These are phyloP conservation scores for Chaetodon trifascialis DNA, from an alignment of 2,113 vertebrate genomes.

Conservation along the genomic window DNA sequence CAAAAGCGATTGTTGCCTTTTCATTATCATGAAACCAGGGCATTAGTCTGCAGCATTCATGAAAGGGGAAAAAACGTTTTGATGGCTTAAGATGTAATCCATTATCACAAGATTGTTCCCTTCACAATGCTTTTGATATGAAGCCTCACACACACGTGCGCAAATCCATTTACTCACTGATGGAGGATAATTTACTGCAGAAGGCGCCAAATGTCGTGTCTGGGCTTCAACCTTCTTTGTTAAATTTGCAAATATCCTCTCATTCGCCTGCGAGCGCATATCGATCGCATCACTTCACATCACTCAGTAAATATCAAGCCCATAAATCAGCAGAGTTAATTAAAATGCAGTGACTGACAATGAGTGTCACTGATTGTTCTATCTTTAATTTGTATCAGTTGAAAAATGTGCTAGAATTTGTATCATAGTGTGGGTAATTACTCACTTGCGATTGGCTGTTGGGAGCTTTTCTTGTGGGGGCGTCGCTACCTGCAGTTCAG, in stretches of 20 bases:
- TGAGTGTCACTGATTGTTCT: not conserved
- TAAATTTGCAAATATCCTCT: slow-evolving; percentile 11
- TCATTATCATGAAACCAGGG: slow-evolving; percentile 24
- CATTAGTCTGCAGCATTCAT: slow-evolving; percentile 12
- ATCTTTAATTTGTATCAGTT: not conserved
- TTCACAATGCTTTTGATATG: slow-evolving; percentile 22
- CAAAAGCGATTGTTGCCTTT: slow-evolving; percentile 16
- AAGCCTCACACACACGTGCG: slow-evolving; percentile 3
- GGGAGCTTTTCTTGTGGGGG: not conserved
- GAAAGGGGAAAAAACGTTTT: slow-evolving; percentile 6
- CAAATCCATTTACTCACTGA: slow-evolving; percentile 13
- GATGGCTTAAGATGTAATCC: slow-evolving; percentile 27
- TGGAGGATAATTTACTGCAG: slow-evolving; percentile 19
- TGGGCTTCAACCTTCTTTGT: slow-evolving; percentile 11
- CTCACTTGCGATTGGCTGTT: not conserved
- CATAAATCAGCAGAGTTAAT: slow-evolving; percentile 57
- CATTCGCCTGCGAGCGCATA: slow-evolving; percentile 17
- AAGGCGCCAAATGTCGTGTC: slow-evolving; percentile 15
- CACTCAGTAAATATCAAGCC: slow-evolving; percentile 11
- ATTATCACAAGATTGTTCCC: slow-evolving; percentile 30
- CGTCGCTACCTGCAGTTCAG: not conserved
- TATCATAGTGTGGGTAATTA: not conserved
- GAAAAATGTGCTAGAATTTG: slow-evolving; percentile 3
- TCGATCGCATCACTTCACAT: slow-evolving; percentile 34
- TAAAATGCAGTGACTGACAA: too few relatives aligned